Percentiles rank a stretch among this genome's conserved stretches.
Evolutionary conservation across 2,797 vertebrate genomes (phyloP).

Genomic region (Semotilus atromaculatus): DNA sequence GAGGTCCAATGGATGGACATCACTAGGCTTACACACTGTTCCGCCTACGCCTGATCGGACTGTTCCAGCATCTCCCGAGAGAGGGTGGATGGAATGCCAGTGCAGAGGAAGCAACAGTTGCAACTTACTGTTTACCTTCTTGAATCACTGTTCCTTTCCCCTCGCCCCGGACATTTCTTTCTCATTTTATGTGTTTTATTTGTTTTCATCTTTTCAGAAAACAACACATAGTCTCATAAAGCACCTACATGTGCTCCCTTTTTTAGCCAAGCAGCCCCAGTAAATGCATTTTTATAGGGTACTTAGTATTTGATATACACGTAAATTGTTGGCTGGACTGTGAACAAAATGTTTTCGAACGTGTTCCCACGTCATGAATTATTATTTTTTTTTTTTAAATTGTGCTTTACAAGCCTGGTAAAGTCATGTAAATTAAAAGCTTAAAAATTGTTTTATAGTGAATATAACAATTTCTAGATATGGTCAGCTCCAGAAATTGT

Average conservation of each 20-base stretch:
- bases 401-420: background rate
- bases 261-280: background rate
- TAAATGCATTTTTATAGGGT: slow-evolving; percentile 7
- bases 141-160: slow-evolving; percentile 38
- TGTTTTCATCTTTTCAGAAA: slow-evolving; percentile 23
- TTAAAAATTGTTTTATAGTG: background rate
- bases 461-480: background rate
- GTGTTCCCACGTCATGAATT: too few relatives aligned
- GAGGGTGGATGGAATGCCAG: slow-evolving; percentile 48
- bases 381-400: too few relatives aligned
- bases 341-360: background rate
- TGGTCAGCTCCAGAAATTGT: background rate
- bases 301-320: background rate
- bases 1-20: slow-evolving; percentile 51
- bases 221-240: background rate
- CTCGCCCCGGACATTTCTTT: background rate
- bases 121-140: slow-evolving; percentile 62
- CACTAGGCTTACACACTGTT: slow-evolving; percentile 45
- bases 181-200: slow-evolving; percentile 17
- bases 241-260: background rate
- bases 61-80: slow-evolving; percentile 54
- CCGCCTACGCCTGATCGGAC: slow-evolving; percentile 28
- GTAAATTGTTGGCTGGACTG: background rate
- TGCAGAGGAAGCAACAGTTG: slow-evolving; percentile 54
- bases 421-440: background rate